phyloP scores from a whole-genome alignment of 2,113 vertebrate genomes.

The Ginglymostoma cirratum region DNA sequence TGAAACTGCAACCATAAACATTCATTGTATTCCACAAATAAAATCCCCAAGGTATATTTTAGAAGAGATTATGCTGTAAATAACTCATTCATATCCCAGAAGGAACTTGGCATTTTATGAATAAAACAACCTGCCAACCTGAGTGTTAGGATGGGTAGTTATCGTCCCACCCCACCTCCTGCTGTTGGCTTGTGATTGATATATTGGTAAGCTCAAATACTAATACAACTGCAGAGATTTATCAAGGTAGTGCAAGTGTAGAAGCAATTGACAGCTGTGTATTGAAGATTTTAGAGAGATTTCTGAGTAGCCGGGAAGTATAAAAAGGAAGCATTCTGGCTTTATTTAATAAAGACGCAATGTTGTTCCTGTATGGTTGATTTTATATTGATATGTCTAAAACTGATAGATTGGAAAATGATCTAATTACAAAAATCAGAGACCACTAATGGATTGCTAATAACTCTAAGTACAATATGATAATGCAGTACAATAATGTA shows the following conservation, averaged over 20 bases:
- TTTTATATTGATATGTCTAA: constrained; percentile 29
- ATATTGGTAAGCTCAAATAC: constrained; percentile 21
- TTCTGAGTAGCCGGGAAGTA: neutral
- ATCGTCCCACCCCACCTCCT: neutral
- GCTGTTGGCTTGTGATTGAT: constrained; percentile 28
- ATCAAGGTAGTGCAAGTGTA: constrained; percentile 1
- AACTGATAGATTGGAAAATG: constrained; percentile 17
- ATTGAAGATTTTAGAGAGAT: constrained; percentile 1
- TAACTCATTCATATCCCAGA: constrained; percentile 32
- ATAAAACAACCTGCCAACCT: neutral
- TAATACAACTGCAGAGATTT: neutral
- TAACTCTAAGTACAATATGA: constrained; percentile 11
- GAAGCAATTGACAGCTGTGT: constrained; percentile 8
- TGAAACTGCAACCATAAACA: constrained; percentile 24
- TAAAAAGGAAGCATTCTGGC: constrained; percentile 5
- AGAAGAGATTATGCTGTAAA: constrained; percentile 16
- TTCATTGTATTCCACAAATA: neutral
- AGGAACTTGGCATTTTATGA: constrained; percentile 21
- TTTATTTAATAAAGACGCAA: neutral
- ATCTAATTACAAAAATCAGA: constrained; percentile 25
- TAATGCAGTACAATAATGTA: neutral
- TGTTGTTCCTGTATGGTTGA: neutral
- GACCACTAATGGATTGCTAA: neutral
- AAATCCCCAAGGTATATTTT: constrained; percentile 35
- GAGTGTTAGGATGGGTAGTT: neutral